These are phyloP conservation scores for Rhinichthys klamathensis DNA, from an alignment of 2,113 vertebrate genomes.

Conservation along the genomic window DNA sequence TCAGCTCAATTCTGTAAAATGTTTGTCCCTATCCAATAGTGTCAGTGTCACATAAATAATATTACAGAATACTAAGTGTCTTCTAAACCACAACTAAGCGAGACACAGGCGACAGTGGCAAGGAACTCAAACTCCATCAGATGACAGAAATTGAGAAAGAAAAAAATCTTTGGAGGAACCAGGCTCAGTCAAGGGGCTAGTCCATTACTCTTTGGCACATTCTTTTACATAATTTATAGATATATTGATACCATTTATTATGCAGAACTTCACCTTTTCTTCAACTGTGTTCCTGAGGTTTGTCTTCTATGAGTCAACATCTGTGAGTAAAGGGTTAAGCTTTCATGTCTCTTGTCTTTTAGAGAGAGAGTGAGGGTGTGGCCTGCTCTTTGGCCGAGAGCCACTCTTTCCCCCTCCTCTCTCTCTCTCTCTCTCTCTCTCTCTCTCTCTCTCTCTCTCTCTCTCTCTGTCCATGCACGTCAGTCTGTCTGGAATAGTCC, in stretches of 20 bases:
- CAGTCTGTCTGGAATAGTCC: slow-evolving; percentile 64
- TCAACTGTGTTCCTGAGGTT: not conserved
- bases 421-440: slow-evolving; percentile 51
- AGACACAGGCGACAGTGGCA: too few species aligned
- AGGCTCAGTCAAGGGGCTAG: too few species aligned
- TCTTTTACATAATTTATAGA: not conserved
- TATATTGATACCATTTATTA: not conserved
- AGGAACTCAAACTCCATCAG: too few species aligned
- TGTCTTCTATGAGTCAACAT: not conserved
- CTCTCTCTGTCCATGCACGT: slow-evolving; percentile 67
- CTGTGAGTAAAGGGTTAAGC: slow-evolving; percentile 47
- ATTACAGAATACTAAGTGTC: too few species aligned
- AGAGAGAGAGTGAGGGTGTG: slow-evolving; percentile 71
- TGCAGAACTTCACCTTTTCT: not conserved
- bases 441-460: slow-evolving; percentile 58
- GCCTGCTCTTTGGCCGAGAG: slow-evolving; percentile 70
- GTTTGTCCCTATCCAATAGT: too few species aligned
- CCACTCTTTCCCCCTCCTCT: slow-evolving; percentile 62
- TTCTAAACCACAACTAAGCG: too few species aligned
- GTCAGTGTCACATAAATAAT: too few species aligned
- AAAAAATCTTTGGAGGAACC: too few species aligned
- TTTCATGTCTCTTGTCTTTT: slow-evolving; percentile 58
- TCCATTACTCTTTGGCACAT: not conserved
- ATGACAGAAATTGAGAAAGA: too few species aligned
- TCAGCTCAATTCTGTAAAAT: too few species aligned